These are phyloP conservation scores for Calliopum simillimum DNA, from an alignment of 2,888 invertebrate genomes.

Conservation along the genomic window DNA sequence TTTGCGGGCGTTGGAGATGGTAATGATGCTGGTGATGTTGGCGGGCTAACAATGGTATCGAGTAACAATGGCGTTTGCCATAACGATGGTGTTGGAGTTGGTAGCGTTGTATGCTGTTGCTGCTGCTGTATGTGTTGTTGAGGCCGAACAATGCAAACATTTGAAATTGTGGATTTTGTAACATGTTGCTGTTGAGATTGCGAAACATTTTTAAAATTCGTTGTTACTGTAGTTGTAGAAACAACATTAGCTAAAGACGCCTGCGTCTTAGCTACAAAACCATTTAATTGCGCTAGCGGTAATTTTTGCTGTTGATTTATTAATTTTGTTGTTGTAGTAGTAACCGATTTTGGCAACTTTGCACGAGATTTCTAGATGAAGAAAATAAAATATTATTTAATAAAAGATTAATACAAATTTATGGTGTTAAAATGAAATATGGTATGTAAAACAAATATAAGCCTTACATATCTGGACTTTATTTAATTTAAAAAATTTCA, in stretches of 20 bases:
- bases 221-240: slow-evolving; percentile 41
- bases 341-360: slow-evolving; percentile 10
- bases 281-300: slow-evolving; percentile 51
- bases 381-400: too few relatives aligned
- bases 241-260: slow-evolving; percentile 49
- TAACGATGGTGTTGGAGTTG: slow-evolving; percentile 59
- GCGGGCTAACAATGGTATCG: slow-evolving; percentile 56
- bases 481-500: too few relatives aligned
- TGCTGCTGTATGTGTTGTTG: slow-evolving; percentile 53
- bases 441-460: slow-evolving; percentile 1
- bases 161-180: slow-evolving; percentile 52
- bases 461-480: too few relatives aligned
- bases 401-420: background rate
- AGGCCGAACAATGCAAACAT: slow-evolving; percentile 59
- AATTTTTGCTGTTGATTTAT: slow-evolving; percentile 40
- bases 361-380: slow-evolving; percentile 19
- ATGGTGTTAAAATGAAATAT: background rate
- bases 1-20: slow-evolving; percentile 45
- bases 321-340: slow-evolving; percentile 31
- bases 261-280: slow-evolving; percentile 54
- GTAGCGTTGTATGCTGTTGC: slow-evolving; percentile 42
- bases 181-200: slow-evolving; percentile 56
- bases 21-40: slow-evolving; percentile 57
- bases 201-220: slow-evolving; percentile 58
- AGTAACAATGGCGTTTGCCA: slow-evolving; percentile 62